These are phyloP conservation scores for Adoxophyes honmai DNA, from an alignment of 1,140 invertebrate species.

Conservation along the genomic window DNA sequence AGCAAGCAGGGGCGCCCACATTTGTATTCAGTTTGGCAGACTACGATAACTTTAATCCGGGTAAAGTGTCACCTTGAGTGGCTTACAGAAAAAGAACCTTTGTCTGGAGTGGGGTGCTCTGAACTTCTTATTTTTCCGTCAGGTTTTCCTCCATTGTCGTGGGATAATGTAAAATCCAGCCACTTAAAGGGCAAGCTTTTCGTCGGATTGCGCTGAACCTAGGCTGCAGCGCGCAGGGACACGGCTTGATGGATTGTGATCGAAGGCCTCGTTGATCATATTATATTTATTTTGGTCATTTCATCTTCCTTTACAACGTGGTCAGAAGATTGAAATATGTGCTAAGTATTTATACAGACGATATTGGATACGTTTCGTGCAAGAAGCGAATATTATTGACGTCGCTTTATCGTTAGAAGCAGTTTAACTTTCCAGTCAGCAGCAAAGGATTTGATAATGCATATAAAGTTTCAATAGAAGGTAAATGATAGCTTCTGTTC, in stretches of 20 bases:
- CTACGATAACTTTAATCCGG: constrained; percentile 74
- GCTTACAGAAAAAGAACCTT: constrained; percentile 66
- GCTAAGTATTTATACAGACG: background rate
- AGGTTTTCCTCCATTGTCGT: constrained; percentile 54
- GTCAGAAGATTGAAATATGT: constrained; percentile 30
- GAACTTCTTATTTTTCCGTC: constrained; percentile 60
- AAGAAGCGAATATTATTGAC: no score
- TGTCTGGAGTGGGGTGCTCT: constrained; percentile 57
- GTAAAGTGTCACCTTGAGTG: constrained; percentile 73
- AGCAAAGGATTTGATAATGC: background rate
- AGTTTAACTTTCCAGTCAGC: background rate
- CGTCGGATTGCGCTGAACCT: constrained; percentile 41
- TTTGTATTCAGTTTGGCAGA: constrained; percentile 72
- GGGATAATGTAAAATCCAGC: constrained; percentile 48
- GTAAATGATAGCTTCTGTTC: constrained; percentile 53
- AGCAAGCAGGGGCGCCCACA: constrained; percentile 31
- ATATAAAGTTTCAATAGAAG: constrained; percentile 39
- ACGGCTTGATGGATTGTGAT: constrained; percentile 67
- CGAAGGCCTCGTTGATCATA: constrained; percentile 66
- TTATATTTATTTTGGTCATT: constrained; percentile 57
- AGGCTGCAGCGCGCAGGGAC: constrained; percentile 34
- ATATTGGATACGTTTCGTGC: no score
- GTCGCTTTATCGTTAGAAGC: no score
- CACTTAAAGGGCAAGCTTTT: constrained; percentile 45
- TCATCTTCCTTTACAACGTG: constrained; percentile 36